A percentile compares a stretch with the other conserved stretches of the same genome.
These are phyloP conservation scores for Perognathus longimembris DNA, from an alignment of 2,113 vertebrate genomes.

Conservation along the genomic window DNA sequence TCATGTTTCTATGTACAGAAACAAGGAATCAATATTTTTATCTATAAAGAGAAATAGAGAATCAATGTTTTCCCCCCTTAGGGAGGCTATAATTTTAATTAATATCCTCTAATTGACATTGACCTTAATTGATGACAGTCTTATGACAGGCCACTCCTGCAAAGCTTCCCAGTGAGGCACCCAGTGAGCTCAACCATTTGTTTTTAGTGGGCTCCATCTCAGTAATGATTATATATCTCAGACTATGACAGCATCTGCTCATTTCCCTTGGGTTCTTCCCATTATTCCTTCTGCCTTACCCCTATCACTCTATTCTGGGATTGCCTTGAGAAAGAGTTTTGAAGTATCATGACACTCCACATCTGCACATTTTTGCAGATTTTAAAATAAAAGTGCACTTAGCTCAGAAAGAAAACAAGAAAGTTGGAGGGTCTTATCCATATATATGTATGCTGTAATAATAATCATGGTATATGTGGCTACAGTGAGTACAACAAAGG, in stretches of 20 bases:
- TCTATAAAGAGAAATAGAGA: conserved; percentile 30
- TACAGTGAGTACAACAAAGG: background rate
- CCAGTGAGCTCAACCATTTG: conserved; percentile 75
- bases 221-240: background rate
- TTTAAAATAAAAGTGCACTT: background rate
- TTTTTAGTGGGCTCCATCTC: conserved; percentile 66
- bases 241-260: background rate
- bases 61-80: conserved; percentile 58
- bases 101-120: conserved; percentile 87
- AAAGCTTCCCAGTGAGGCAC: conserved; percentile 82
- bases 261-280: background rate
- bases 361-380: background rate
- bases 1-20: background rate
- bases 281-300: background rate
- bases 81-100: conserved; percentile 85
- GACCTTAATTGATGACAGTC: conserved; percentile 85
- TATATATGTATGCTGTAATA: background rate
- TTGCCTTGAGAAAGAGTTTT: background rate
- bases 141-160: conserved; percentile 81
- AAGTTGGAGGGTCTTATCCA: background rate
- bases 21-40: conserved; percentile 32
- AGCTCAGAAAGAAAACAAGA: background rate
- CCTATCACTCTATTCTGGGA: background rate
- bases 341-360: background rate
- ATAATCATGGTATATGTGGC: background rate